Evolutionary conservation across 2,113 vertebrate species (phyloP).

Genomic region (Siniperca chuatsi): DNA sequence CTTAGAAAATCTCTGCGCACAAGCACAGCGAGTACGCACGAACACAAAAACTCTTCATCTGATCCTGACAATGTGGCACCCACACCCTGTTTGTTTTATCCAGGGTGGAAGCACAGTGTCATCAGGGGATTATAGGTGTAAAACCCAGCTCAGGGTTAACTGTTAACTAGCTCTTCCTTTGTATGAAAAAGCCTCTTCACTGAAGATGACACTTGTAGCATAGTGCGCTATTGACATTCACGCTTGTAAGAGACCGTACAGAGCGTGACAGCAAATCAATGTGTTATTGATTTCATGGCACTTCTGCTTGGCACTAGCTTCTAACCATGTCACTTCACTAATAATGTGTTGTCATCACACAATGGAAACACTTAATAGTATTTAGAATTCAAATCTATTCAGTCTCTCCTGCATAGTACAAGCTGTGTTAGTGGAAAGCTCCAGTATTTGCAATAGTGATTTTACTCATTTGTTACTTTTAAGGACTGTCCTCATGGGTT

Average conservation of each 20-base stretch:
- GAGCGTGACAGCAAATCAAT: slow-evolving; percentile 45
- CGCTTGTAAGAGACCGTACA: slow-evolving; percentile 18
- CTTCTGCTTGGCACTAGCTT: slow-evolving; percentile 35
- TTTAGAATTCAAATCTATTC: slow-evolving; percentile 14
- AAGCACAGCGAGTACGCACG: slow-evolving; percentile 21
- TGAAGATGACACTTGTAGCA: slow-evolving; percentile 24
- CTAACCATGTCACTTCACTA: slow-evolving; percentile 39
- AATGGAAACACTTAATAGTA: slow-evolving; percentile 24
- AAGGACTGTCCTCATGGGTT: neutral
- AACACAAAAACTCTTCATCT: slow-evolving; percentile 52
- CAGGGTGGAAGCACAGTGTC: slow-evolving; percentile 63
- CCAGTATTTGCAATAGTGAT: neutral
- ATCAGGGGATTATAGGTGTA: slow-evolving; percentile 64
- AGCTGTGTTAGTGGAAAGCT: neutral
- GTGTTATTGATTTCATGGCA: slow-evolving; percentile 57
- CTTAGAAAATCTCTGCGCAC: slow-evolving; percentile 50
- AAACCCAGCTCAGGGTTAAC: slow-evolving; percentile 48
- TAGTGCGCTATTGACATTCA: slow-evolving; percentile 37
- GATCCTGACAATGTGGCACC: slow-evolving; percentile 64
- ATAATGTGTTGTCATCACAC: slow-evolving; percentile 30
- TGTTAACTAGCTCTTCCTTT: slow-evolving; percentile 1
- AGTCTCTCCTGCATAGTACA: neutral
- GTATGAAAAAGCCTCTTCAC: slow-evolving; percentile 3
- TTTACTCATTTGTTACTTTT: slow-evolving; percentile 2
- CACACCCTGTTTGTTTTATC: slow-evolving; percentile 74